A percentile compares a stretch with the other conserved stretches of the same genome.
Conservation (phyloP, 2,888 invertebrate genomes). For the Itoplectis maculator region DNA sequence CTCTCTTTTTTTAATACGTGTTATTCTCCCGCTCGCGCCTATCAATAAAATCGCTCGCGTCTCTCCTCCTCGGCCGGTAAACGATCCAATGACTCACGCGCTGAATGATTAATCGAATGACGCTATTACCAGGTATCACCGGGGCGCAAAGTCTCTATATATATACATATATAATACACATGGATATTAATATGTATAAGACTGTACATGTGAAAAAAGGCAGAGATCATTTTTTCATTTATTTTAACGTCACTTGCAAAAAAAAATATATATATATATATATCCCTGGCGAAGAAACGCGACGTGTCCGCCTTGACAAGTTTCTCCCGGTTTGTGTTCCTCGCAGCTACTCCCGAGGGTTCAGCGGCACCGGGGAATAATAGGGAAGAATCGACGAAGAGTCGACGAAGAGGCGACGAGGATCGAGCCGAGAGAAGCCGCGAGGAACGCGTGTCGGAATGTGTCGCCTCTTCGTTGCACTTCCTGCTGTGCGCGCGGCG, state of each 20-base stretch:
- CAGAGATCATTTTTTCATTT: conserved; percentile 65
- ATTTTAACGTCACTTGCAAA: too few relatives aligned
- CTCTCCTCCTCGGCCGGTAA: conserved; percentile 67
- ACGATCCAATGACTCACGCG: conserved; percentile 78
- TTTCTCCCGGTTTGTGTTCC: too few relatives aligned
- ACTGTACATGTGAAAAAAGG: conserved; percentile 27
- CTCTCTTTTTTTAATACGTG: conserved; percentile 25
- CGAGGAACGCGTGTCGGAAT: conserved; percentile 35
- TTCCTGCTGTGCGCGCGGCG: conserved; percentile 44
- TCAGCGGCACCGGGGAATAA: neutral
- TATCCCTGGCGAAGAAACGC: conserved; percentile 33
- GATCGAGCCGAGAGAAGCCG: conserved; percentile 37
- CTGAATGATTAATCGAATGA: conserved; percentile 79
- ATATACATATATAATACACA: conserved; percentile 14
- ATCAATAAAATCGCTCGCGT: conserved; percentile 66
- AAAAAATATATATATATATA: too few relatives aligned
- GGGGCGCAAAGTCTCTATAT: conserved; percentile 57
- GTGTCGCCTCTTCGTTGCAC: conserved; percentile 40
- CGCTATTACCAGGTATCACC: conserved; percentile 66
- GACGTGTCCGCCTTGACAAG: too few relatives aligned
- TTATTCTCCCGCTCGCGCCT: conserved; percentile 59
- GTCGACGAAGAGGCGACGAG: neutral
- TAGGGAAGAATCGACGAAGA: neutral
- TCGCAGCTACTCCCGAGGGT: conserved; percentile 3
- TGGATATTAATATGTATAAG: too few relatives aligned